Conservation (phyloP, 2,113 vertebrate genomes). For the Urocolius indicus region DNA sequence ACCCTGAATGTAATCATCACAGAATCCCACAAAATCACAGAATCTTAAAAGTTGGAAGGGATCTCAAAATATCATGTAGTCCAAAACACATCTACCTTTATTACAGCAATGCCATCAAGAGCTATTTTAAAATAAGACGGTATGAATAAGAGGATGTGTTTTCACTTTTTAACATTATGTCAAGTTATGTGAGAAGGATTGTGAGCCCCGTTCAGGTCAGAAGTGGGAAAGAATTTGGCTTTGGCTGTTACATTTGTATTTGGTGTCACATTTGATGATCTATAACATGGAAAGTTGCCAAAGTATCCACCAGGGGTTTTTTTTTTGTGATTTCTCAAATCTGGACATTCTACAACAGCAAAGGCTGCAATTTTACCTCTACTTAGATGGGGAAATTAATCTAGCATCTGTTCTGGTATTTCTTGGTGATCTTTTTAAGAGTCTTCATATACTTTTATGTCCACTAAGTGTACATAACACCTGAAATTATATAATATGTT, state of each 20-base stretch:
- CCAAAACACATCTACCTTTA: not conserved
- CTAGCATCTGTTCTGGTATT: not conserved
- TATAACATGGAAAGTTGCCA: not conserved
- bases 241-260: not conserved
- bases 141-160: constrained; percentile 23
- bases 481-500: not conserved
- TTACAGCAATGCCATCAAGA: constrained; percentile 27
- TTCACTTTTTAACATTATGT: not conserved
- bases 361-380: not conserved
- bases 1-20: not conserved
- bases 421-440: not conserved
- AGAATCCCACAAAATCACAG: not conserved
- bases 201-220: not conserved
- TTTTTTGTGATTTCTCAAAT: not conserved
- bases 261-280: not conserved
- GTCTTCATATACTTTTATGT: not conserved
- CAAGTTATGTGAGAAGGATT: not conserved
- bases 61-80: too few relatives aligned
- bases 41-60: too few relatives aligned
- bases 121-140: not conserved
- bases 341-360: not conserved
- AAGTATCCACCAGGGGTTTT: not conserved
- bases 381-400: not conserved
- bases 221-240: not conserved
- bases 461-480: accelerated